Percentiles rank a stretch among this genome's conserved stretches.
phyloP scores from a whole-genome alignment of 2,113 vertebrate species.

The Dendropsophus ebraccatus region DNA sequence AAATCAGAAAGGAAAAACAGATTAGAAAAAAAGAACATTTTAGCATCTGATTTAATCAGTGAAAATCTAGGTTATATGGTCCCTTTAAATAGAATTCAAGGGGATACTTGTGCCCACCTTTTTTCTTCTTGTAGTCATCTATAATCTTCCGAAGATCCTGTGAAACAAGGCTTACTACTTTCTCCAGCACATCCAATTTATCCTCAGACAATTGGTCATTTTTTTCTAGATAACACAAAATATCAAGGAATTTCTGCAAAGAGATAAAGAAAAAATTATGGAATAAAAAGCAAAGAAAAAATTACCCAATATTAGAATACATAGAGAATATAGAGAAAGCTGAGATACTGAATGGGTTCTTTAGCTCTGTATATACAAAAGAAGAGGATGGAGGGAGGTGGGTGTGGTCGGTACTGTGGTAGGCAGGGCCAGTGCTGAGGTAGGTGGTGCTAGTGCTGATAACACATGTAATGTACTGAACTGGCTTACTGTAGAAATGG shows the following conservation, averaged over 20 bases:
- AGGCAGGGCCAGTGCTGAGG: too few species aligned
- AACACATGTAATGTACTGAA: too few species aligned
- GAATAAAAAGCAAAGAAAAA: neutral
- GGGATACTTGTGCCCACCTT: neutral
- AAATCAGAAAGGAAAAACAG: too few species aligned
- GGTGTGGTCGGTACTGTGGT: too few species aligned
- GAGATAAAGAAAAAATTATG: neutral
- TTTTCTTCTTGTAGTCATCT: constrained; percentile 61
- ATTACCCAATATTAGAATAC: neutral
- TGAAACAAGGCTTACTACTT: neutral
- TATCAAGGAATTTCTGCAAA: constrained; percentile 67
- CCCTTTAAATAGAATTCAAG: neutral
- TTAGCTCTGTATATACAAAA: too few species aligned
- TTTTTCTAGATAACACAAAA: constrained; percentile 70
- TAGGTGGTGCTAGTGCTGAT: too few species aligned
- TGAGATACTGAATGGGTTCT: too few species aligned
- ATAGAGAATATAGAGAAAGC: too few species aligned
- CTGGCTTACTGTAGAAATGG: too few species aligned
- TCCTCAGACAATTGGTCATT: constrained; percentile 62
- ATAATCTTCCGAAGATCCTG: constrained; percentile 64
- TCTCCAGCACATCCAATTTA: constrained; percentile 64
- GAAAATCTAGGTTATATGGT: neutral
- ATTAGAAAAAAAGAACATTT: too few species aligned
- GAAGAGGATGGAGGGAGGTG: too few species aligned
- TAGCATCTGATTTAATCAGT: neutral